These are phyloP conservation scores for Spongilla lacustris DNA, from an alignment of 37 sponge, comb jelly and placozoan genomes.

Conservation along the genomic window DNA sequence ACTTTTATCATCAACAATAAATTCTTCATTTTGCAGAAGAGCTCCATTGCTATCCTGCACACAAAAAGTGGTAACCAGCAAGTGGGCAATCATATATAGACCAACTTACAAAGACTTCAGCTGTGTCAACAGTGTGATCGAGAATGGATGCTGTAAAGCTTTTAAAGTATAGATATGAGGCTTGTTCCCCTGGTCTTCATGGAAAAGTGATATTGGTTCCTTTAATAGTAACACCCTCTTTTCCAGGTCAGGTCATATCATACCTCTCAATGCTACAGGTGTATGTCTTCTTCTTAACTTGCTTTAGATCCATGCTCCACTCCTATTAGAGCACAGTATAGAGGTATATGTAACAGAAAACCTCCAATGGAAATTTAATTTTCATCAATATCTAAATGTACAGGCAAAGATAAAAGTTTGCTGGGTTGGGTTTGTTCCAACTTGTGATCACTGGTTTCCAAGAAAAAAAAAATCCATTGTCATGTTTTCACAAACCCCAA, in stretches of 20 bases:
- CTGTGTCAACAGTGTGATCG: slow-evolving; percentile 42
- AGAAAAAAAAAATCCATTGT: no score
- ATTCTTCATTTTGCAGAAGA: slow-evolving; percentile 73
- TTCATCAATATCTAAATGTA: no score
- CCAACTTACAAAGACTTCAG: slow-evolving; percentile 78
- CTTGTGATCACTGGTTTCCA: no score
- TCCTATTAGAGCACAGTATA: slow-evolving; percentile 26
- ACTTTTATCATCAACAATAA: slow-evolving; percentile 29
- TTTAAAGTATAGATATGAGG: slow-evolving; percentile 77
- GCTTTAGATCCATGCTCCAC: slow-evolving; percentile 44
- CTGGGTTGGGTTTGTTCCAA: no score
- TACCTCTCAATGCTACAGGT: slow-evolving; percentile 59
- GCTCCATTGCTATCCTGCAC: slow-evolving; percentile 62
- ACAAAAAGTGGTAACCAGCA: no score
- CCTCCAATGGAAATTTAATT: no score
- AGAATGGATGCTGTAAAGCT: slow-evolving; percentile 68
- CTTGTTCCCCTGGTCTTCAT: slow-evolving; percentile 49
- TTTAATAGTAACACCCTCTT: no score
- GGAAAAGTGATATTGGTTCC: neutral
- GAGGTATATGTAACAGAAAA: no score
- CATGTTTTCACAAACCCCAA: no score
- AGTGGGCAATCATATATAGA: neutral
- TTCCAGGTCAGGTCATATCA: neutral
- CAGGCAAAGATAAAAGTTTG: no score
- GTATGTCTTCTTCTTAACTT: slow-evolving; percentile 20